A percentile compares a stretch with the other conserved stretches of the same genome.
phyloP scores from a whole-genome alignment of 92 coral and sea anemone species.

The Epizoanthus stellaris region DNA sequence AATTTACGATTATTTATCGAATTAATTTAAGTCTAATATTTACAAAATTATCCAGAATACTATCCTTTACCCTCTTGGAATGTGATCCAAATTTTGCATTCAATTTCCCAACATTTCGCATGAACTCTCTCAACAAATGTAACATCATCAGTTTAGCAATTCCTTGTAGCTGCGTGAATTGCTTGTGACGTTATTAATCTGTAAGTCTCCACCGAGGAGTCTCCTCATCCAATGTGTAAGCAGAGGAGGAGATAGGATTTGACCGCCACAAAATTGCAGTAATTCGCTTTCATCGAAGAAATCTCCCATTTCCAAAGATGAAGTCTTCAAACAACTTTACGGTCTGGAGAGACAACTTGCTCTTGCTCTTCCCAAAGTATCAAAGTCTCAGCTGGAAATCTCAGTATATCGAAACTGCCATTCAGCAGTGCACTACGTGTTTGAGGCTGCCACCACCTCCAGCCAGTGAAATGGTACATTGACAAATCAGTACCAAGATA shows the following conservation, averaged over 20 bases:
- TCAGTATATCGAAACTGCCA: background rate
- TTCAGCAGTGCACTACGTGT: background rate
- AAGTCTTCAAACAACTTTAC: too few relatives aligned
- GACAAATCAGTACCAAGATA: too few relatives aligned
- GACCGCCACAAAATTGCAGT: too few relatives aligned
- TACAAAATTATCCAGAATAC: background rate
- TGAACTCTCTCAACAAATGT: background rate
- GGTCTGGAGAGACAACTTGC: too few relatives aligned
- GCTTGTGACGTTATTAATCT: background rate
- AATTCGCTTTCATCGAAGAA: too few relatives aligned
- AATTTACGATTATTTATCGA: constrained; percentile 1
- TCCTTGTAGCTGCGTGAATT: background rate
- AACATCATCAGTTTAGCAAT: background rate
- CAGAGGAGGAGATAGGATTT: too few relatives aligned
- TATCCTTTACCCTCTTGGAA: background rate
- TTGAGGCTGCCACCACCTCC: too few relatives aligned
- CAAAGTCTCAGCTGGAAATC: background rate
- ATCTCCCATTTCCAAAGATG: too few relatives aligned
- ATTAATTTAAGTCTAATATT: background rate
- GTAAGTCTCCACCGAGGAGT: background rate
- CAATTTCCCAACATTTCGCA: background rate
- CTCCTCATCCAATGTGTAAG: background rate
- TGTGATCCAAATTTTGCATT: background rate
- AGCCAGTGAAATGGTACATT: too few relatives aligned
- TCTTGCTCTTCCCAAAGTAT: too few relatives aligned